phyloP scores from a whole-genome alignment of 2,113 vertebrate genomes.

The Otis tarda region DNA sequence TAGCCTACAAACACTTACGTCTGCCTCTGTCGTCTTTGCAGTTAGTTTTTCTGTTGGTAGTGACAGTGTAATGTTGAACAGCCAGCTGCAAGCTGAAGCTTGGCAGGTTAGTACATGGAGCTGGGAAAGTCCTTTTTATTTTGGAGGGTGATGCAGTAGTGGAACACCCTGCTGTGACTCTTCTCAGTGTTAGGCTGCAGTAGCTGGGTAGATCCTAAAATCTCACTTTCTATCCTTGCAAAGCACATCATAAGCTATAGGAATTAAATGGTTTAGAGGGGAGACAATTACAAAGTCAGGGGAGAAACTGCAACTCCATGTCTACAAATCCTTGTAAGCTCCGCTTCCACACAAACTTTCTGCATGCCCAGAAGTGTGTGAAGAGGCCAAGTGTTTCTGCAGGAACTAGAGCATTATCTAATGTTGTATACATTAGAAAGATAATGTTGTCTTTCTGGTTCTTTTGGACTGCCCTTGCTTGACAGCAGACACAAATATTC shows the following conservation, averaged over 20 bases:
- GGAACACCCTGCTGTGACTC: background rate
- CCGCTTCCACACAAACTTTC: background rate
- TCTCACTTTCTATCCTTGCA: background rate
- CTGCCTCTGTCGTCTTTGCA: background rate
- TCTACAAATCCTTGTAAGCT: background rate
- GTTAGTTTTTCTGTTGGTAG: background rate
- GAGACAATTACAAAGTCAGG: background rate
- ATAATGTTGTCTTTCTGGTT: background rate
- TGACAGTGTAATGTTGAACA: background rate
- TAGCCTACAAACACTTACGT: background rate
- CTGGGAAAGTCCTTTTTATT: background rate
- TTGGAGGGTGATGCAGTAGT: background rate
- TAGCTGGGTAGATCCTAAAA: background rate
- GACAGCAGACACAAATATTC: background rate
- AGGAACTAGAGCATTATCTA: background rate
- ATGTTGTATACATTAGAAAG: background rate
- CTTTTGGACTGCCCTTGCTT: background rate
- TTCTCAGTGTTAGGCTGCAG: background rate
- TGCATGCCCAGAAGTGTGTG: rapidly evolving
- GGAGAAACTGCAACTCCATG: background rate
- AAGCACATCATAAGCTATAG: background rate
- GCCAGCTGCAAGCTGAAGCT: background rate
- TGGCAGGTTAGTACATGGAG: background rate
- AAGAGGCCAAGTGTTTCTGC: background rate
- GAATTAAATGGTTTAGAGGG: background rate